Base-by-base conservation (phyloP, 1,140 invertebrate species). In the Habropoda laboriosa region DNA sequence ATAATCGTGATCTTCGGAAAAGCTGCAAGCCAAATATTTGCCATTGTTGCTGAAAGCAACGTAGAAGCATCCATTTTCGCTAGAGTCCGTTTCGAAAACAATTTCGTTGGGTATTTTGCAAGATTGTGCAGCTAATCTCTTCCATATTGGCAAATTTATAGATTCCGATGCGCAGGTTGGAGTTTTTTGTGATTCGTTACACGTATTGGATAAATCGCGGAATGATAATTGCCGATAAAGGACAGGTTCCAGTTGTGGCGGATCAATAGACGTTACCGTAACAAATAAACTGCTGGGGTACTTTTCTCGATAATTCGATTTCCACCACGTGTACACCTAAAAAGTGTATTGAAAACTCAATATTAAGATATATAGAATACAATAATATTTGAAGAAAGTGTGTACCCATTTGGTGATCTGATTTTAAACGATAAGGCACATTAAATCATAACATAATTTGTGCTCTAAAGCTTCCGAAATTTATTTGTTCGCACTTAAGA, bases 31-130 rank as follows among this genome's bases (percentile, higher is more conserved):
- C 10, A 96, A 84, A 66, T 93, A 93, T 55, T 94, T 90, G 8
- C 94, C 94, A 80, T 91, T 89, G 60, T 93, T 90, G 79, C 93
- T 94, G 68, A 94, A 94, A 16, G 89, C 86, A 3, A 94, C 66
- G 61, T 89, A 91, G 80, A 94, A 93, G 47, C 91, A 92, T 42
- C 94, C 94, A 72, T 93, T 91, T n/a, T 93, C 91, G 35, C 89
- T 90, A 1, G 89, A 78, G 51, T 93, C 91, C 12, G 93, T 89
- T n/a, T 91, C 87, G 4, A 91, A 86, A 13, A 90, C 68, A 7
- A 92, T 81, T 61, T 90, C 91, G 81, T 95, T 96, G 2, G 95
- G 95, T 42, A 95, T 91, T 87, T 95, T 94, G 86, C 95, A 96
- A 38, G 93, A 93, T 85, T 95, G 94, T 4, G 93, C 93, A 12